Percentiles rank a stretch among this genome's conserved stretches.
Conservation (phyloP, 2,888 invertebrate genomes). For the Slavum lentiscoides region DNA sequence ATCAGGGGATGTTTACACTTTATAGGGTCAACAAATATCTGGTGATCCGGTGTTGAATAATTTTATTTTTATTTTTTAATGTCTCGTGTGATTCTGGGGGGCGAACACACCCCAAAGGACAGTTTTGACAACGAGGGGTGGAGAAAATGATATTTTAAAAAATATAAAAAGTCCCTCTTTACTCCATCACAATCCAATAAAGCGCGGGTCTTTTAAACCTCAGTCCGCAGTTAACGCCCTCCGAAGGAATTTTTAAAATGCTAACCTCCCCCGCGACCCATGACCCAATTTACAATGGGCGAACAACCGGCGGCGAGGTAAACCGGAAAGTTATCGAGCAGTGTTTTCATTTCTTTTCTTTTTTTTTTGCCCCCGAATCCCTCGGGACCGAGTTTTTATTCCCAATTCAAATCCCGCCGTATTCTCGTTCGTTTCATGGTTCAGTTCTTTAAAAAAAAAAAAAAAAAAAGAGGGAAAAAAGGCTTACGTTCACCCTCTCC, state of each 20-base stretch:
- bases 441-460: slow-evolving; percentile 42
- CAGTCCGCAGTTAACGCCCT: slow-evolving; percentile 43
- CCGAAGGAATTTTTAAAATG: slow-evolving; percentile 48
- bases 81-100: slow-evolving; percentile 16
- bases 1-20: slow-evolving; percentile 48
- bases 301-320: slow-evolving; percentile 47
- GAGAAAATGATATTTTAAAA: slow-evolving; percentile 53
- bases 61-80: slow-evolving; percentile 15
- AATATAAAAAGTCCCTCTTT: slow-evolving; percentile 40
- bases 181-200: slow-evolving; percentile 49
- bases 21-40: slow-evolving; percentile 42
- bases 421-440: slow-evolving; percentile 48
- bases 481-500: slow-evolving; percentile 39
- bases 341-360: slow-evolving; percentile 9
- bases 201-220: slow-evolving; percentile 46
- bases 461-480: slow-evolving; percentile 15
- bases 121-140: slow-evolving; percentile 48
- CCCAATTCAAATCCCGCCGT: slow-evolving; percentile 50
- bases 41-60: slow-evolving; percentile 43
- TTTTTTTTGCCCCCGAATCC: slow-evolving; percentile 2
- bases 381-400: slow-evolving; percentile 46
- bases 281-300: slow-evolving; percentile 51
- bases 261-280: slow-evolving; percentile 50
- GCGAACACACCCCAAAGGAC: slow-evolving; percentile 50
- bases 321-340: slow-evolving; percentile 51